These are phyloP conservation scores for Archilochus colubris DNA, from an alignment of 2,113 vertebrate genomes.

Conservation along the genomic window DNA sequence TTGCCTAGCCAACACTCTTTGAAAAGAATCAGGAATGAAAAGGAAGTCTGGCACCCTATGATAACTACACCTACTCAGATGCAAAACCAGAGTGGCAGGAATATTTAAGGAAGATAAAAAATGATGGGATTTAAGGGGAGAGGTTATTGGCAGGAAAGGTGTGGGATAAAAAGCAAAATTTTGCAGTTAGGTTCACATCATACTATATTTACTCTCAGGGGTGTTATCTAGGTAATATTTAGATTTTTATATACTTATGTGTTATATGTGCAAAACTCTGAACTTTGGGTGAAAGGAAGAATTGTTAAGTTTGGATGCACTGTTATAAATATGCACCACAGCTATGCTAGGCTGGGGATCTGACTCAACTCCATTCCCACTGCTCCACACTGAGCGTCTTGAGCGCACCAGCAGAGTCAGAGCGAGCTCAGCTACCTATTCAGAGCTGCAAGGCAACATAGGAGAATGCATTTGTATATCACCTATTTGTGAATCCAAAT, in stretches of 20 bases:
- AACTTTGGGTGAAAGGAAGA: neutral
- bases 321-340: neutral
- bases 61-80: neutral
- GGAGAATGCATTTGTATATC: neutral
- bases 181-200: neutral
- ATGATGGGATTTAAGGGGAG: rapidly evolving
- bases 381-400: neutral
- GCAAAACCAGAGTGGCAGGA: neutral
- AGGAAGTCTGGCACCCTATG: neutral
- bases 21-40: neutral
- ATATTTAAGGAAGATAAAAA: neutral
- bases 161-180: neutral
- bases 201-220: neutral
- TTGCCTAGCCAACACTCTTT: neutral
- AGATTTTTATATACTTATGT: neutral
- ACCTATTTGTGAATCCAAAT: neutral
- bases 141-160: neutral
- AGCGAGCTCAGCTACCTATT: neutral
- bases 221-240: neutral
- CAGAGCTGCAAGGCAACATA: neutral
- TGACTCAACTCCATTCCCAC: neutral
- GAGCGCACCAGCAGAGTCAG: neutral
- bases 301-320: neutral
- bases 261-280: neutral
- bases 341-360: neutral